Conservation (phyloP, 2,888 invertebrate genomes). For the Pseudococcus longispinus region DNA sequence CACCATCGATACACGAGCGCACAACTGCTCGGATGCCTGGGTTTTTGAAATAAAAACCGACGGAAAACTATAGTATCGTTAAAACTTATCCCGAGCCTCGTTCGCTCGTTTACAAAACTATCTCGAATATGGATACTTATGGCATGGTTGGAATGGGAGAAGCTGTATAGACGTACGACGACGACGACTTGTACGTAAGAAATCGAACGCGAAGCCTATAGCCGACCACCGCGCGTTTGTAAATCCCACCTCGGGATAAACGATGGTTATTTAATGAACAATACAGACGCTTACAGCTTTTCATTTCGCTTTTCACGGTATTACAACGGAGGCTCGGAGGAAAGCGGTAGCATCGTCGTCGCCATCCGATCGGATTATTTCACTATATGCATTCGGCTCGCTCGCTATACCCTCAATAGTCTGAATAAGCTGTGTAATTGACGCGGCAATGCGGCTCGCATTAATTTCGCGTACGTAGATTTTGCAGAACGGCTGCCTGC, state of each 20-base stretch:
- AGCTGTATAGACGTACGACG: no score
- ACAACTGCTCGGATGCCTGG: not conserved
- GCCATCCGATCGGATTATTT: constrained; percentile 7
- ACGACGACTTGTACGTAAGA: not conserved
- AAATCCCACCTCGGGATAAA: constrained; percentile 11
- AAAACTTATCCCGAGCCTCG: not conserved
- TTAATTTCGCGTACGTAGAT: constrained; percentile 22
- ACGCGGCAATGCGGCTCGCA: constrained; percentile 23
- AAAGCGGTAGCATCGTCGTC: not conserved
- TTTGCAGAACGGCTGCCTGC: not conserved
- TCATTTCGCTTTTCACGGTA: constrained; percentile 8
- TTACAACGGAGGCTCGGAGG: not conserved
- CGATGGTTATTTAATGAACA: constrained; percentile 23
- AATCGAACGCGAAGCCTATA: not conserved
- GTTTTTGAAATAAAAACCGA: not conserved
- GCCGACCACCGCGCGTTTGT: not conserved
- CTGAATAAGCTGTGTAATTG: not conserved
- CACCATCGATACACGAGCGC: not conserved
- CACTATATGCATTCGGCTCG: not conserved
- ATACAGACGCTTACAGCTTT: not conserved
- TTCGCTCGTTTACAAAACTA: not conserved
- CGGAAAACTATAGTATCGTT: not conserved
- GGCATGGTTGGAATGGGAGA: not conserved
- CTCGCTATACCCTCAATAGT: not conserved
- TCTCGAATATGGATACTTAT: not conserved